These are phyloP conservation scores for Crocodylus rhombifer DNA, from an alignment of 2,797 vertebrate species.

Conservation along the genomic window DNA sequence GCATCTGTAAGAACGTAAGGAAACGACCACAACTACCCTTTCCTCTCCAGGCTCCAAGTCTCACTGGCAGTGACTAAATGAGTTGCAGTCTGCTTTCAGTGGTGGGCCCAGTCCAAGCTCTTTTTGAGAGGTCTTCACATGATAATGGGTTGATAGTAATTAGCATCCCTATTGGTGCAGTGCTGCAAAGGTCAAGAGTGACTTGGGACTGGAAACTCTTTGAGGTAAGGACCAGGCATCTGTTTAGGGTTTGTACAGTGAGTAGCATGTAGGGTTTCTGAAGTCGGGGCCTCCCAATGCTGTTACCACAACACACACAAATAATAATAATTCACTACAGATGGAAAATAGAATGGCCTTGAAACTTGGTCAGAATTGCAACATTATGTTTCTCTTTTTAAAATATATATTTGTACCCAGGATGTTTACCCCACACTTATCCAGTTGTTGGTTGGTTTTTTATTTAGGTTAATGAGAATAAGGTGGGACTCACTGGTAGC, in stretches of 20 bases:
- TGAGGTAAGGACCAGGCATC: neutral
- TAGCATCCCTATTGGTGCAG: neutral
- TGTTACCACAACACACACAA: neutral
- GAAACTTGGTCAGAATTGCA: neutral
- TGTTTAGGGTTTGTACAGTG: neutral
- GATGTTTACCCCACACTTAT: neutral
- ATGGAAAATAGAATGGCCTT: neutral
- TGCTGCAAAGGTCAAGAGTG: neutral
- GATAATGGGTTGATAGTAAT: neutral
- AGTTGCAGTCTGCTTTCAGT: neutral
- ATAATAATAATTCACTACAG: neutral
- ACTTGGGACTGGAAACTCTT: neutral
- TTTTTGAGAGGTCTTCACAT: neutral
- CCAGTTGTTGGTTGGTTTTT: accelerated
- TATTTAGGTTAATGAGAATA: neutral
- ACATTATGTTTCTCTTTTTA: neutral
- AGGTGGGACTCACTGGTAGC: conserved; percentile 91
- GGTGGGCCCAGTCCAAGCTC: neutral
- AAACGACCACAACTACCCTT: neutral
- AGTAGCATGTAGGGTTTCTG: neutral
- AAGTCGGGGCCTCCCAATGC: neutral
- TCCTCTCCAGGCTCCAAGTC: neutral
- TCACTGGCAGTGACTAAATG: neutral
- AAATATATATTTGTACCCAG: neutral
- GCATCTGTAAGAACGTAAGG: neutral